Conservation (phyloP, 35 echinoderm and acorn worm species). For the Eucidaris tribuloides region DNA sequence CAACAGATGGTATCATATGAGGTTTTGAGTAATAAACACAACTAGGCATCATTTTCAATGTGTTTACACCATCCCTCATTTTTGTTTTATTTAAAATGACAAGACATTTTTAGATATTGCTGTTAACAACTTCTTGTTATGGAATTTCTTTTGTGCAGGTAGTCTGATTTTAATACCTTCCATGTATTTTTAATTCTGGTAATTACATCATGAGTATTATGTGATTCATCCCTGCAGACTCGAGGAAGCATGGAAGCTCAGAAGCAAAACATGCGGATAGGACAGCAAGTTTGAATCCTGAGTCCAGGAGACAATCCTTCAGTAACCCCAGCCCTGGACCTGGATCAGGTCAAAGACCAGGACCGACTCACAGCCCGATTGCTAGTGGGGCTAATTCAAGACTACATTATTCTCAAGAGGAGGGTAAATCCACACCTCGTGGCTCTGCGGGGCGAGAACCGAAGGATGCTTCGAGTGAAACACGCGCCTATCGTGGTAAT, state of each 20-base stretch:
- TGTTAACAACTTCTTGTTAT: too few relatives aligned
- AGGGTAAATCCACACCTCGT: conserved; percentile 1
- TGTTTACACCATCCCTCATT: too few relatives aligned
- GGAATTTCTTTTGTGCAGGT: too few relatives aligned
- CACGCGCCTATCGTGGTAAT: background rate
- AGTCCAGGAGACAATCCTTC: background rate
- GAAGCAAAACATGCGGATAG: background rate
- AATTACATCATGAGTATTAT: too few relatives aligned
- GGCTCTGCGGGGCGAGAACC: background rate
- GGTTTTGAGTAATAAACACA: too few relatives aligned
- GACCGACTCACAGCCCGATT: conserved; percentile 2
- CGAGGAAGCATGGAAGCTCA: background rate
- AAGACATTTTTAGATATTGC: too few relatives aligned
- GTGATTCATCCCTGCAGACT: background rate
- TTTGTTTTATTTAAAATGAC: too few relatives aligned
- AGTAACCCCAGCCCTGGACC: conserved; percentile 14
- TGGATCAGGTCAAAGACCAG: background rate
- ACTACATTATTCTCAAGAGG: background rate
- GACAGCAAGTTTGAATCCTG: background rate
- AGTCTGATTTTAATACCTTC: too few relatives aligned
- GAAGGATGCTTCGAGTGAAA: background rate
- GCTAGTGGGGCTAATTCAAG: background rate
- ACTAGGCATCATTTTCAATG: too few relatives aligned
- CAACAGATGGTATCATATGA: too few relatives aligned
- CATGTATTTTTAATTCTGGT: too few relatives aligned